Percentiles rank a stretch among this genome's conserved stretches.
These are phyloP conservation scores for Drosophila bunnanda DNA, from an alignment of 2,888 invertebrate species.

Conservation along the genomic window DNA sequence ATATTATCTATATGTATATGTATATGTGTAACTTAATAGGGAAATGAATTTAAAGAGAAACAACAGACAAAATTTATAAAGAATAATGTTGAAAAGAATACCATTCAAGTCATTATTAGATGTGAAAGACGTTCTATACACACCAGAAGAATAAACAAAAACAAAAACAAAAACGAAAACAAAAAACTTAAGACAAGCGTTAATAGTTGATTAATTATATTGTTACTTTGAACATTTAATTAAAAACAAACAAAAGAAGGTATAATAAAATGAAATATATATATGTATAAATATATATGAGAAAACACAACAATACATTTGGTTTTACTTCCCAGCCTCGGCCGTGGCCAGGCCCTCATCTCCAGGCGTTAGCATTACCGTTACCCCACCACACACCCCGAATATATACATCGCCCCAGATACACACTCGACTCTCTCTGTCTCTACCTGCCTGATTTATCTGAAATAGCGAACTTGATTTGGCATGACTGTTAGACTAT, in stretches of 20 bases:
- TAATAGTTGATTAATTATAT: conserved; percentile 82
- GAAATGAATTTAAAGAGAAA: conserved; percentile 74
- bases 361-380: conserved; percentile 36
- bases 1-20: conserved; percentile 41
- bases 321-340: conserved; percentile 65
- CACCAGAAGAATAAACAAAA: conserved; percentile 51
- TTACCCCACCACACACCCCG: conserved; percentile 26
- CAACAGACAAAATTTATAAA: conserved; percentile 49
- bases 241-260: conserved; percentile 58
- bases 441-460: conserved; percentile 52
- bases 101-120: conserved; percentile 81
- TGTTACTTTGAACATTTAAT: conserved; percentile 83
- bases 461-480: conserved; percentile 68
- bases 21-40: conserved; percentile 72
- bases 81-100: conserved; percentile 73
- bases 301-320: conserved; percentile 73
- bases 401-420: conserved; percentile 30
- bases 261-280: conserved; percentile 64
- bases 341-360: conserved; percentile 27
- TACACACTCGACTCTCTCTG: conserved; percentile 51
- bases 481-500: conserved; percentile 75
- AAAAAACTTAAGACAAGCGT: conserved; percentile 67
- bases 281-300: conserved; percentile 74
- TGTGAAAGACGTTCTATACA: conserved; percentile 78
- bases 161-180: conserved; percentile 40